Conservation (phyloP, 2,888 invertebrate genomes). For the Pyrrhia umbra region DNA sequence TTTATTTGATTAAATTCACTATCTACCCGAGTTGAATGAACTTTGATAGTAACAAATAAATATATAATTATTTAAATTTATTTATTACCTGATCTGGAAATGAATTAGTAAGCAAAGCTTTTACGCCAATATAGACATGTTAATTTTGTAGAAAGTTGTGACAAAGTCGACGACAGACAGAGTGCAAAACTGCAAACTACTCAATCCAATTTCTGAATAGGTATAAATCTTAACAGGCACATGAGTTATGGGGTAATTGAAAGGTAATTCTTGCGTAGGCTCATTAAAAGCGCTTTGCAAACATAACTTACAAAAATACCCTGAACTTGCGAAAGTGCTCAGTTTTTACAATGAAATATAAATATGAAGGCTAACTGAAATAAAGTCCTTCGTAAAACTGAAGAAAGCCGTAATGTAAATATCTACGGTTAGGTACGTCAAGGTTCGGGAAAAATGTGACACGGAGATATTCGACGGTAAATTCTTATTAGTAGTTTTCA, state of each 20-base stretch:
- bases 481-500: not conserved
- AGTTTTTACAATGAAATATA: slow-evolving; percentile 18
- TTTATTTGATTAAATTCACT: slow-evolving; percentile 12
- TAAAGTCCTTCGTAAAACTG: slow-evolving; percentile 13
- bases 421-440: slow-evolving; percentile 1
- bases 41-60: slow-evolving; percentile 21
- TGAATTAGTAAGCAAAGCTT: slow-evolving; percentile 26
- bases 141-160: slow-evolving; percentile 31
- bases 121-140: slow-evolving; percentile 16
- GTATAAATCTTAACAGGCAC: not conserved
- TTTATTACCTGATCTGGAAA: slow-evolving; percentile 4
- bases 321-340: slow-evolving; percentile 9
- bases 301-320: slow-evolving; percentile 5
- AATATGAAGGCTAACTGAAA: slow-evolving; percentile 17
- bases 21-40: slow-evolving; percentile 2
- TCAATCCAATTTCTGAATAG: slow-evolving; percentile 16
- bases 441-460: slow-evolving; percentile 15
- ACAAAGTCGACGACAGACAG: not conserved
- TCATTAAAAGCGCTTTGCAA: slow-evolving; percentile 2
- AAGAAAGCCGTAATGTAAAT: not conserved
- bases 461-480: not conserved
- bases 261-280: slow-evolving; percentile 13
- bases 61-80: slow-evolving; percentile 1
- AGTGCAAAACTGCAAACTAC: not conserved
- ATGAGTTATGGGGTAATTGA: not conserved